Evolutionary conservation across 2,113 vertebrate genomes (phyloP), one percentile per base, ranked within the genome.

Genomic region (Naja naja): DNA sequence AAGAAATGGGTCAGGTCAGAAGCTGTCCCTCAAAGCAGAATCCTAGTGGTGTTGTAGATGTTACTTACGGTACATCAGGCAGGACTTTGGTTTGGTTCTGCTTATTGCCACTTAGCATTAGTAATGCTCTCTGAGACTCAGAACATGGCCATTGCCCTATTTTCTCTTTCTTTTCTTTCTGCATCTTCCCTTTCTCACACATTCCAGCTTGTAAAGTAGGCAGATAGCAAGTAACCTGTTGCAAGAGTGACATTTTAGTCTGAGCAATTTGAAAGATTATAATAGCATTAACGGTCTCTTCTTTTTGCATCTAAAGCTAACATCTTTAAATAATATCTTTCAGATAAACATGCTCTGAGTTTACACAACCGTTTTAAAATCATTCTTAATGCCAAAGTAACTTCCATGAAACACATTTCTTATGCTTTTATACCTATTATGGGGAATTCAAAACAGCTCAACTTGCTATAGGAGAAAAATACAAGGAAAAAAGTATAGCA

Each of bases 141-240:
- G 95, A 94, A 96, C 96, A 97, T 27, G 94, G 95, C 91, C 93
- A 3, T 10, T 95, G 97, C 91, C 96, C 97, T 95, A 90, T 96
- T 97, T 95, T 96, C 95, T 64, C 92, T 93, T 91, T 93, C 92
- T 91, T 85, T 53, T 91, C 69, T 91, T 94, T 93, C 5, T 95
- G 91, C 64, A 95, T 94, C 94, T 96, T 93, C 92, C 88, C 94
- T 91, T 89, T 93, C 43, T 94, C 93, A 94, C 45, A 60, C 93
- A 96, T 94, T 93, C 96, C 97, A 90, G 98, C 93, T 96, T 94
- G 98, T 97, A 99, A 96, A 94, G 97, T 98, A 92, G 97, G 97
- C 88, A 98, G 97, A 97, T 99, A 99, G 95, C 97, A 98, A 95
- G 96, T 97, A 94, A 99, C 96, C 99, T 99, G 98, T 98, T 97